phyloP scores from a whole-genome alignment of 2,888 invertebrate genomes.

The Orthosia gothica region DNA sequence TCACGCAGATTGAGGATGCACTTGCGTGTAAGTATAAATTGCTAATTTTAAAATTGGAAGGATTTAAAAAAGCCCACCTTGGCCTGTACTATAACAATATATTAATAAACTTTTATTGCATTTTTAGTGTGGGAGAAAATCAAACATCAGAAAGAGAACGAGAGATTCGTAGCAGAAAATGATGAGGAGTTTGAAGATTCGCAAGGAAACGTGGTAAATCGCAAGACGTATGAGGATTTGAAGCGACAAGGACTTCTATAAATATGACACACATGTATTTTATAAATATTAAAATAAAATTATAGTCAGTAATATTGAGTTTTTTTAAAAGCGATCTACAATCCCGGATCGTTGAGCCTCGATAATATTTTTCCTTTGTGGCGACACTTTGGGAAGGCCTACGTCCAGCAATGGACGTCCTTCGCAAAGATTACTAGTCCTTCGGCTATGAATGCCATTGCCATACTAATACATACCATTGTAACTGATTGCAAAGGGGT shows the following conservation, averaged over 20 bases:
- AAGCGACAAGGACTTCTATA: slow-evolving; percentile 99
- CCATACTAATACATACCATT: too few species aligned
- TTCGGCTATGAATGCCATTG: too few species aligned
- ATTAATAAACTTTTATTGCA: neutral
- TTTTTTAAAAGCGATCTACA: neutral
- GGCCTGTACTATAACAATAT: too few species aligned
- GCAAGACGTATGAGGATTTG: slow-evolving; percentile 99
- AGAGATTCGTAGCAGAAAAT: slow-evolving; percentile 98
- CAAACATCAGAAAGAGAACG: slow-evolving; percentile 98
- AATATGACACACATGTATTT: slow-evolving; percentile 64
- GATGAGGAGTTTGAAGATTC: slow-evolving; percentile 99
- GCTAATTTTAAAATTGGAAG: too few species aligned
- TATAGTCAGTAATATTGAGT: slow-evolving; percentile 20
- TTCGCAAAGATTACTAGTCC: too few species aligned
- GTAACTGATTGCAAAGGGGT: too few species aligned
- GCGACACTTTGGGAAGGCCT: too few species aligned
- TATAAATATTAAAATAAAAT: slow-evolving; percentile 36
- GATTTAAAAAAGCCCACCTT: too few species aligned
- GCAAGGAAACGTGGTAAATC: slow-evolving; percentile 99
- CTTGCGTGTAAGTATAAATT: slow-evolving; percentile 94
- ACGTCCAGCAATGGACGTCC: too few species aligned
- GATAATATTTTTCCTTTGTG: too few species aligned
- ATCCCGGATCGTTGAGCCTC: too few species aligned
- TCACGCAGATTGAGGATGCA: slow-evolving; percentile 99
- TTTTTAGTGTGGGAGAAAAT: slow-evolving; percentile 98